Base-by-base conservation (phyloP, 2,797 vertebrate species). In the Aeoliscus strigatus region DNA sequence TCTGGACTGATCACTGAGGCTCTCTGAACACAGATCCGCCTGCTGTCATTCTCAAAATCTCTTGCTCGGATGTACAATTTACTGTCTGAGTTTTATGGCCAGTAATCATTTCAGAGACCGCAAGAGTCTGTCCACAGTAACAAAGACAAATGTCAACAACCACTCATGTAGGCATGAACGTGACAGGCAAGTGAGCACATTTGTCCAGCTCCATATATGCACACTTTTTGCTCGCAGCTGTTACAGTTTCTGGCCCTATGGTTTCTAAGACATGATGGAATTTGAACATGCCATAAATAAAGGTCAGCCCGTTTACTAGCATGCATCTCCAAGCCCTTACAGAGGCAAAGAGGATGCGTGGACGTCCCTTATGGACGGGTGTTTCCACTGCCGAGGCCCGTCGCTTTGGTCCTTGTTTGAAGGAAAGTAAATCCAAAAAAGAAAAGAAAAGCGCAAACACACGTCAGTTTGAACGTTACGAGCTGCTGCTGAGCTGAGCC, bases 241-340 rank as follows among this genome's bases (percentile, higher is more conserved):
- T 66, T 71, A 34, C 36, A 28, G 39, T 68, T 77, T 71, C 62
- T 60, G 59, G 58, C 8, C 41, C 36, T 11, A 3, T 41, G 42
- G 52, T 46, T 75, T 52, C 30, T 17, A 4, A 59, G 73, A 80
- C 57, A 27, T 73, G 75, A 80, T 74, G 59, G 41, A 39, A 60
- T 70, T 37, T 65, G 73, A 67, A 51, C 12, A 30, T 13, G 14
- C 39, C 39, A 34, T 38, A 64, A 17, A 42, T 42, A 67, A 70
- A 72, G 70, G 70, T 59, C 73, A 69, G 27, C 1, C 35, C 44
- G 18, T 24, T 13, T 9, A 14, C 39, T 37, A 14, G 10, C 2
- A 9, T 12, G 5, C 21, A 38, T 18, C 16, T 10, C 16, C 18
- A 21, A 21, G 3, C 18, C 3, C 18, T 6, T 21, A 21, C 6